Conservation (phyloP, 2,888 invertebrate genomes). For the Tetragnatha montana region DNA sequence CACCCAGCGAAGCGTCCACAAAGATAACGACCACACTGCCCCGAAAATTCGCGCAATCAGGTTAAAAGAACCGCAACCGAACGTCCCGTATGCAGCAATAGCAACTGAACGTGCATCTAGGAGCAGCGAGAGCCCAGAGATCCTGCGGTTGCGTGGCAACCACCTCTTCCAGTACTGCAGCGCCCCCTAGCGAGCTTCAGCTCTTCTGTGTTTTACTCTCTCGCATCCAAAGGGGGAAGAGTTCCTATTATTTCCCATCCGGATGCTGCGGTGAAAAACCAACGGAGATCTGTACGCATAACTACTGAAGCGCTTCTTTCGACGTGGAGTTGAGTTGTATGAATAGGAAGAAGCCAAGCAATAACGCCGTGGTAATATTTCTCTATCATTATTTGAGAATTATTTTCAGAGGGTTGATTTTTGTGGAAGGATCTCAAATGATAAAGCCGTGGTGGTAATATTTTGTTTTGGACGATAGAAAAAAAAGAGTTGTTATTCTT, state of each 20-base stretch:
- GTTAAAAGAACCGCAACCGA: conserved; percentile 6
- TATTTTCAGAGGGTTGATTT: too few species aligned
- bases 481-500: too few species aligned
- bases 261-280: conserved; percentile 7
- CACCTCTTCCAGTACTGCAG: conserved; percentile 16
- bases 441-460: too few species aligned
- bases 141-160: conserved; percentile 66
- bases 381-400: too few species aligned
- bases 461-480: too few species aligned
- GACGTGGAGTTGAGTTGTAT: background rate
- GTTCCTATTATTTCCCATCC: conserved; percentile 27
- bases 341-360: background rate
- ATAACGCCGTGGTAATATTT: too few species aligned
- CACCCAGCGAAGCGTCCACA: background rate
- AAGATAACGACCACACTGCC: background rate
- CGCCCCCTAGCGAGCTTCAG: conserved; percentile 31
- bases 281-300: background rate
- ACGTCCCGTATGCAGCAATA: background rate
- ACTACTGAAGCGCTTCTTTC: background rate
- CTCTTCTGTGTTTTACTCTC: conserved; percentile 41
- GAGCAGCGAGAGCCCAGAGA: conserved; percentile 29
- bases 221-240: conserved; percentile 7
- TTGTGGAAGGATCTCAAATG: too few species aligned
- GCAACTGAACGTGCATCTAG: conserved; percentile 28
- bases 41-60: background rate